Evolutionary conservation across 2,113 vertebrate genomes (phyloP).

Genomic region (Cardinalis cardinalis): DNA sequence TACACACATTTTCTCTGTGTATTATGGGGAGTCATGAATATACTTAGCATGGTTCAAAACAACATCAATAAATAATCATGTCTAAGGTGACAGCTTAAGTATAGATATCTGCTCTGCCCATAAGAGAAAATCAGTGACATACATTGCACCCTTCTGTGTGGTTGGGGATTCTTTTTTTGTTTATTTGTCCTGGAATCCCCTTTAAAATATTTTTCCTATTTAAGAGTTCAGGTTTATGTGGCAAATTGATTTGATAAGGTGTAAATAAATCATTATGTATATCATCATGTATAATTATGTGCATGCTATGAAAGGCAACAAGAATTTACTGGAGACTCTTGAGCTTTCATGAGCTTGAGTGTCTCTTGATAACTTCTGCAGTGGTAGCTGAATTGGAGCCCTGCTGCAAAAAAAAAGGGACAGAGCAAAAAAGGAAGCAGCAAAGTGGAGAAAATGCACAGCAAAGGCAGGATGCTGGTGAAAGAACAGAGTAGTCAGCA

Average conservation of each 20-base stretch:
- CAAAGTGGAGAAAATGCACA: neutral
- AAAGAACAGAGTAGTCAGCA: neutral
- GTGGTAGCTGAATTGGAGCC: neutral
- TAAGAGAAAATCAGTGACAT: neutral
- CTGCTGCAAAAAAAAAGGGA: neutral
- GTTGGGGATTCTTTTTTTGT: neutral
- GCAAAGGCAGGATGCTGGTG: neutral
- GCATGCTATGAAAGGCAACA: neutral
- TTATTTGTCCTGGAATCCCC: neutral
- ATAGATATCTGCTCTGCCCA: neutral
- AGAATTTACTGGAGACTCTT: neutral
- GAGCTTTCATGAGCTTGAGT: neutral
- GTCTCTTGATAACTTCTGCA: neutral
- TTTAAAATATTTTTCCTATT: neutral
- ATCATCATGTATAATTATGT: neutral
- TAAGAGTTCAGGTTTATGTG: neutral
- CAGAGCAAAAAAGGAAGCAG: neutral
- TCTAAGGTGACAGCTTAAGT: neutral
- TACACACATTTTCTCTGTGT: neutral
- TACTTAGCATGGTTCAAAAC: neutral
- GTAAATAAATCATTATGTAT: neutral
- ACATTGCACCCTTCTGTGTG: neutral
- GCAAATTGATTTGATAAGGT: neutral
- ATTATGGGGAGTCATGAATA: neutral
- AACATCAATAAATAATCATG: neutral